Conservation (phyloP, 2,888 invertebrate genomes). For the Gymnoscelis rufifasciata region DNA sequence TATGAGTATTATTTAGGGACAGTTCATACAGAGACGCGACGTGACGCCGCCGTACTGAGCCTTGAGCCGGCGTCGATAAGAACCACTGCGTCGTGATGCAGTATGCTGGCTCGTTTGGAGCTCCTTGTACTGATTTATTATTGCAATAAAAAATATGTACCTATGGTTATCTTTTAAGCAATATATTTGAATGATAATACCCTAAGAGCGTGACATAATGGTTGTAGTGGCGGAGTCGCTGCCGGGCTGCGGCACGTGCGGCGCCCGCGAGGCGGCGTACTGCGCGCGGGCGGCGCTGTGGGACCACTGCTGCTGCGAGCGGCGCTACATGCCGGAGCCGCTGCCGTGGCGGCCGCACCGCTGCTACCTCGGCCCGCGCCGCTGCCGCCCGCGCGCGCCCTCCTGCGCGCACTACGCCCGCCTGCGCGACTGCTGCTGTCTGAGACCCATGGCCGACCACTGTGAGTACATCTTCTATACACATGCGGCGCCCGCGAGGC, state of each 20-base stretch:
- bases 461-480: constrained; percentile 78
- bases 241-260: constrained; percentile 81
- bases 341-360: constrained; percentile 84
- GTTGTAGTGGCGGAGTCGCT: constrained; percentile 45
- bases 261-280: constrained; percentile 79
- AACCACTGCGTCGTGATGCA: no score
- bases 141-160: no score
- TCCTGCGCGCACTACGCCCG: constrained; percentile 82
- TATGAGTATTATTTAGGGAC: no score
- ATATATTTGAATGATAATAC: neutral
- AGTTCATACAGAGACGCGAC: no score
- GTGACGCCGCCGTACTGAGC: no score
- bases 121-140: no score
- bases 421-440: constrained; percentile 83
- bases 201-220: neutral
- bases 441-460: constrained; percentile 75
- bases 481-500: neutral
- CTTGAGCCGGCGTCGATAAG: no score
- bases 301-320: constrained; percentile 73
- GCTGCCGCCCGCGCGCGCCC: constrained; percentile 78
- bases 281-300: constrained; percentile 80
- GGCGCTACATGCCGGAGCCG: constrained; percentile 75
- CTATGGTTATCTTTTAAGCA: no score
- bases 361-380: constrained; percentile 81
- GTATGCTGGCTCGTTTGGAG: no score